A percentile compares a stretch with the other conserved stretches of the same genome.
These are phyloP conservation scores for Nettapus auritus DNA, from an alignment of 2,113 vertebrate species.

Conservation along the genomic window DNA sequence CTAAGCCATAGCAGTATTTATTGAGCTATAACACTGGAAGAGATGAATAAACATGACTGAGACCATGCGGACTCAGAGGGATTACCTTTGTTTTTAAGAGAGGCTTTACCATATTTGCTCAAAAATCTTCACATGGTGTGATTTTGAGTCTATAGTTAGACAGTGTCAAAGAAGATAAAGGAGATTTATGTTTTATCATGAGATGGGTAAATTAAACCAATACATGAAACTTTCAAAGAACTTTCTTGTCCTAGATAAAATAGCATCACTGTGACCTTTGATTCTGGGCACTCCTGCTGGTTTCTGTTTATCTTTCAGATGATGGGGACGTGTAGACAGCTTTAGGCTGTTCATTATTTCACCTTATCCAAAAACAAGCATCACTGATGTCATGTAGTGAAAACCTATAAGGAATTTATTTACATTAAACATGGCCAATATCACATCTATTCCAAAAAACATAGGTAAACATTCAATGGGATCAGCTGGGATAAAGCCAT, in stretches of 20 bases:
- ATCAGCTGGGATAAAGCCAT: background rate
- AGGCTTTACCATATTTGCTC: constrained; percentile 73
- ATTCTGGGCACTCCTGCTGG: background rate
- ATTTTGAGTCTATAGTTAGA: constrained; percentile 60
- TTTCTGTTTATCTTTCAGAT: background rate
- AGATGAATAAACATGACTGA: constrained; percentile 19
- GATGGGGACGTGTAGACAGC: background rate
- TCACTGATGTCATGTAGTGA: fast-evolving
- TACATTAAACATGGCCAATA: background rate
- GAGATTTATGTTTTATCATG: constrained; percentile 27
- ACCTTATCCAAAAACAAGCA: background rate
- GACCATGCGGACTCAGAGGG: background rate
- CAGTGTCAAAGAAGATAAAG: constrained; percentile 47
- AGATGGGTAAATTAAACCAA: constrained; percentile 10
- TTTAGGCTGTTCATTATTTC: background rate
- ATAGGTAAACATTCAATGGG: background rate
- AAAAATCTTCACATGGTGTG: constrained; percentile 52
- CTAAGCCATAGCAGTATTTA: constrained; percentile 32
- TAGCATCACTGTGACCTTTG: background rate
- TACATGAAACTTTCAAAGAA: constrained; percentile 12
- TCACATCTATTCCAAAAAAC: background rate
- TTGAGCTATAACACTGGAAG: constrained; percentile 34
- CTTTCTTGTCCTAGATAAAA: constrained; percentile 2
- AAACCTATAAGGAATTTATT: background rate
- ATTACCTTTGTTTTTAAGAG: constrained; percentile 33